Evolutionary conservation across 2,888 invertebrate species (phyloP).

Genomic region (Agrenia bidenticulata): DNA sequence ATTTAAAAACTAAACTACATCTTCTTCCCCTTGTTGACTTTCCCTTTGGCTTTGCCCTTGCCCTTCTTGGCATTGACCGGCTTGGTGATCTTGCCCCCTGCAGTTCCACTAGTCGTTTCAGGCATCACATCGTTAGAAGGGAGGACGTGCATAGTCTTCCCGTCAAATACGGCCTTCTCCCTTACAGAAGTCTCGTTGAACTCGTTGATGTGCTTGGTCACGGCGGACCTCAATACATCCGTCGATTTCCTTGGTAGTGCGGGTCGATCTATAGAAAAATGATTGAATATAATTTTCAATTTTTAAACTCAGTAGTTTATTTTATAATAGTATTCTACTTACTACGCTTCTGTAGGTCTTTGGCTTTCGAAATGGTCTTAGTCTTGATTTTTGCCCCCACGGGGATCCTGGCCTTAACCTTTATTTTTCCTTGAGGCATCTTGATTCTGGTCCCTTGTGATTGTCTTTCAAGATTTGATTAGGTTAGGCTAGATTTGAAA

Average conservation of each 20-base stretch:
- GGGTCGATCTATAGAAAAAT: slow-evolving; percentile 29
- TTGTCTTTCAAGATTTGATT: too few species aligned
- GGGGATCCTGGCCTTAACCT: slow-evolving; percentile 34
- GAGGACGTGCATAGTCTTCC: slow-evolving; percentile 26
- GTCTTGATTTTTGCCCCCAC: slow-evolving; percentile 28
- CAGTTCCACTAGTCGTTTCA: slow-evolving; percentile 9
- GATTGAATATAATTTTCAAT: too few species aligned
- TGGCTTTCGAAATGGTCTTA: slow-evolving; percentile 30
- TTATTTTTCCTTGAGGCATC: slow-evolving; percentile 39
- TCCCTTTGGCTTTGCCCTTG: neutral
- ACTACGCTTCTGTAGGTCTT: slow-evolving; percentile 37
- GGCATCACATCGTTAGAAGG: slow-evolving; percentile 26
- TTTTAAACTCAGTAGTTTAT: neutral
- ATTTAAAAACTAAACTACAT: too few species aligned
- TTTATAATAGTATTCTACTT: slow-evolving; percentile 8
- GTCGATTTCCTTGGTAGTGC: slow-evolving; percentile 22
- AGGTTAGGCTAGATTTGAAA: too few species aligned
- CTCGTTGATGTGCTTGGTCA: slow-evolving; percentile 35
- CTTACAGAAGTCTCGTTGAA: slow-evolving; percentile 26
- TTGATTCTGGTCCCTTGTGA: too few species aligned
- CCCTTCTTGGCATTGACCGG: neutral
- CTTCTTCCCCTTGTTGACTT: too few species aligned
- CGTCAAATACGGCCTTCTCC: slow-evolving; percentile 31
- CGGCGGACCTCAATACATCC: slow-evolving; percentile 28
- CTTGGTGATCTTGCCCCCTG: neutral